A percentile compares a stretch with the other conserved stretches of the same genome.
Evolutionary conservation across 2,113 vertebrate genomes (phyloP).

Genomic region (Pithys albifrons): DNA sequence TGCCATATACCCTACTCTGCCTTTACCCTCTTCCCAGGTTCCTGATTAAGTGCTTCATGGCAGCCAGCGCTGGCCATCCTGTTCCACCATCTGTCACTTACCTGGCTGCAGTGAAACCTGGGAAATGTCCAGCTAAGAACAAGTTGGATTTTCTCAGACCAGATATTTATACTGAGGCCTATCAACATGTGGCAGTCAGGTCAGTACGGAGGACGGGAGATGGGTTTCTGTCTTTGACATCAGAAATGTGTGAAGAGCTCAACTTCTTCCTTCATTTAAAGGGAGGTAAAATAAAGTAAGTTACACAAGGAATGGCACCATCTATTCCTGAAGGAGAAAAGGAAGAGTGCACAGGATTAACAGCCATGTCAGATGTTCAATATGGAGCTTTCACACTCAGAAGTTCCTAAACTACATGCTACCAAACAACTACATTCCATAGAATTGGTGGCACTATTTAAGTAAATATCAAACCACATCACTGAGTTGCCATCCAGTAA

Average conservation of each 20-base stretch:
- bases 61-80: slow-evolving; percentile 7
- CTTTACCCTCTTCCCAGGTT: slow-evolving; percentile 64
- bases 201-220: background rate
- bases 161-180: slow-evolving; percentile 71
- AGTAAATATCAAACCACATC: background rate
- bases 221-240: background rate
- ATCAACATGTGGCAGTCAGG: slow-evolving; percentile 71
- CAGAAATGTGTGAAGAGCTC: background rate
- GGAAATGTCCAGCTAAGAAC: slow-evolving; percentile 65
- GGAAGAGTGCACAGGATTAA: background rate
- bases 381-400: background rate
- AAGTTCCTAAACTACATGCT: background rate
- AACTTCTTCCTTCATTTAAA: background rate
- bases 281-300: background rate
- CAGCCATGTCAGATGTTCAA: background rate
- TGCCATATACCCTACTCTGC: background rate
- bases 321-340: background rate
- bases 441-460: background rate
- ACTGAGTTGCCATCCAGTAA: background rate
- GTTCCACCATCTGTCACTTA: slow-evolving; percentile 73
- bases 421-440: background rate
- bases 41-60: slow-evolving; percentile 75
- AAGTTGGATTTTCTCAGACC: slow-evolving; percentile 73
- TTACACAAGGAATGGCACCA: background rate
- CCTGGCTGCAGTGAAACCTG: slow-evolving; percentile 8